Evolutionary conservation across 2,888 invertebrate genomes (phyloP).

Genomic region (Scotopteryx bipunctaria): DNA sequence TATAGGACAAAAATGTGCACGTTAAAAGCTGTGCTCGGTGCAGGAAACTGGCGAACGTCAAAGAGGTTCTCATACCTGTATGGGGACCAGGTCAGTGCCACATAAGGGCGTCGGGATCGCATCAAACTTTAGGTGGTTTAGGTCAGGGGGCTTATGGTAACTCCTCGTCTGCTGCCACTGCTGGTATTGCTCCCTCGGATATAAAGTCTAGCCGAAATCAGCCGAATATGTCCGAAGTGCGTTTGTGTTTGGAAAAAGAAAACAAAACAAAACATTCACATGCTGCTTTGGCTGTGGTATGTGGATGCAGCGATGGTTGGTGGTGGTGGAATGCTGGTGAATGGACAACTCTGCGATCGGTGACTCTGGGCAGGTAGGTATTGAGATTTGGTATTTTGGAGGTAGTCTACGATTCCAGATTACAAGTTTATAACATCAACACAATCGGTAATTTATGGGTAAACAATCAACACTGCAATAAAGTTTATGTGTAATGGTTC

Average conservation of each 20-base stretch:
- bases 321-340: conserved; percentile 54
- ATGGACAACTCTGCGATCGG: conserved; percentile 62
- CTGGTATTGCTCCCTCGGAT: conserved; percentile 86
- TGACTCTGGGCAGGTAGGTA: conserved; percentile 3
- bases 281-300: conserved; percentile 80
- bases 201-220: conserved; percentile 80
- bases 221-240: conserved; percentile 80
- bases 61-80: conserved; percentile 80
- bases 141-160: conserved; percentile 82
- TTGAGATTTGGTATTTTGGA: too few relatives aligned
- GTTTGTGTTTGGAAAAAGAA: conserved; percentile 82
- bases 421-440: neutral
- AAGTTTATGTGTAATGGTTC: too few relatives aligned
- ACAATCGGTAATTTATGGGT: too few relatives aligned
- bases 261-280: conserved; percentile 84
- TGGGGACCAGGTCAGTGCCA: conserved; percentile 80
- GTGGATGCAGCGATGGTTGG: conserved; percentile 71
- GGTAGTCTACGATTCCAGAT: neutral
- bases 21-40: conserved; percentile 76
- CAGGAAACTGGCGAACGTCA: conserved; percentile 66
- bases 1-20: conserved; percentile 63
- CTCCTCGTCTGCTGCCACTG: conserved; percentile 87
- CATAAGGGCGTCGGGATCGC: conserved; percentile 77
- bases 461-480: too few relatives aligned
- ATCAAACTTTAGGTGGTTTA: conserved; percentile 82